Conservation (phyloP, 2,888 invertebrate species). For the Diogma glabrata region DNA sequence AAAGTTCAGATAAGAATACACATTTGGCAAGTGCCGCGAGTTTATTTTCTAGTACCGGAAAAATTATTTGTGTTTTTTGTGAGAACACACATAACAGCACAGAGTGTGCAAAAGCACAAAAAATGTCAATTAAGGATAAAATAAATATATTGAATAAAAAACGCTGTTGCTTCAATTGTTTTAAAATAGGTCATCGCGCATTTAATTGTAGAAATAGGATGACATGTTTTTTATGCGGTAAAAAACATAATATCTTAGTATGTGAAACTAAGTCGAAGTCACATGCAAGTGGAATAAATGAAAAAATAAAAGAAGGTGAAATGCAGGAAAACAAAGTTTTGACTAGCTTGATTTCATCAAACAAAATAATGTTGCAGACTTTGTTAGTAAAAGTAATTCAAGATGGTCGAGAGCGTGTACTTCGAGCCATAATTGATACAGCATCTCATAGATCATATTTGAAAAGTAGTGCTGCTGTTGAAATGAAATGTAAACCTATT, state of each 20-base stretch:
- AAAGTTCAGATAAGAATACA: too few relatives aligned
- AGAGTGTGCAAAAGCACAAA: background rate
- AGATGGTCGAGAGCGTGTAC: background rate
- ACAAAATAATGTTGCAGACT: background rate
- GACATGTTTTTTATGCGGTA: background rate
- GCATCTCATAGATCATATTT: constrained; percentile 16
- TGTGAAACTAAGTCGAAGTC: background rate
- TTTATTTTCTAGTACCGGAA: background rate
- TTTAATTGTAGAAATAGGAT: background rate
- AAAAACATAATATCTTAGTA: background rate
- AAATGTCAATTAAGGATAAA: background rate
- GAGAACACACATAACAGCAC: background rate
- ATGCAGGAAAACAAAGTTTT: background rate
- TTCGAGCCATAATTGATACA: background rate
- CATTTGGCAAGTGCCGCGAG: background rate
- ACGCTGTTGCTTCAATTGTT: background rate
- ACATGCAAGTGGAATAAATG: too few relatives aligned
- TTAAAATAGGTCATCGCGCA: background rate
- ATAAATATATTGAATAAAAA: too few relatives aligned
- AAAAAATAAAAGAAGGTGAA: background rate
- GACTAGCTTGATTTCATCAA: background rate
- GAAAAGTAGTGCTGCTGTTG: constrained; percentile 10
- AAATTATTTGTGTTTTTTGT: background rate
- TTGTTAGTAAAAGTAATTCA: background rate
- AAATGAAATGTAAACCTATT: constrained; percentile 10